Evolutionary conservation across 2,888 invertebrate genomes (phyloP).

Genomic region (Pogonocherus hispidulus): DNA sequence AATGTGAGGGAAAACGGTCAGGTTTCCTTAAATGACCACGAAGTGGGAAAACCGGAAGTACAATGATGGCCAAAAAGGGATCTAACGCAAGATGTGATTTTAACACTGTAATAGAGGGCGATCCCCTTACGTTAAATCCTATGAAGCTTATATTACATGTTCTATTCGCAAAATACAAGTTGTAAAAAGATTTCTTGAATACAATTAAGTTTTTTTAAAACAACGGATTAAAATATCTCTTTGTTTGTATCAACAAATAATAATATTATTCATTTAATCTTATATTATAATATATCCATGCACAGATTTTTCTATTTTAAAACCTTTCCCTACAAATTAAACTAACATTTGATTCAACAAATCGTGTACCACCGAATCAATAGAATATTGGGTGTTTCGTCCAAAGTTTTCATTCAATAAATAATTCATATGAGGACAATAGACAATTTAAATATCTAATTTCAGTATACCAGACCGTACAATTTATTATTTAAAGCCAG

Average conservation of each 20-base stretch:
- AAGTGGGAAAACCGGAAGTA: background rate
- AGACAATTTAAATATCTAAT: conserved; percentile 6
- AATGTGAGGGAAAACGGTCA: background rate
- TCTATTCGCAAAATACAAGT: too few relatives aligned
- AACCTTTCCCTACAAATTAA: too few relatives aligned
- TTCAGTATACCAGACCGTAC: background rate
- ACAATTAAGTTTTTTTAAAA: too few relatives aligned
- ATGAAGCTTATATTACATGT: too few relatives aligned
- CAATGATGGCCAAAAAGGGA: background rate
- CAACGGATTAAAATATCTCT: too few relatives aligned
- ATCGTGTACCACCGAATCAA: too few relatives aligned
- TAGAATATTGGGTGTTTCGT: conserved; percentile 39
- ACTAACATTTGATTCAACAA: too few relatives aligned
- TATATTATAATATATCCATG: too few relatives aligned
- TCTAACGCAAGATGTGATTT: background rate
- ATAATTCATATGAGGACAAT: conserved; percentile 1
- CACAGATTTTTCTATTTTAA: too few relatives aligned
- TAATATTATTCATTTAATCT: too few relatives aligned
- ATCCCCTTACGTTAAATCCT: background rate
- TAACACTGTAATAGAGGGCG: background rate
- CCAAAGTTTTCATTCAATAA: conserved; percentile 25
- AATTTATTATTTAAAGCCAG: background rate
- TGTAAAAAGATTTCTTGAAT: too few relatives aligned
- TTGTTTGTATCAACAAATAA: too few relatives aligned
- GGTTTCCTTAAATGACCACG: background rate